A percentile compares a stretch with the other conserved stretches of the same genome.
These are phyloP conservation scores for Parus major DNA, from an alignment of 2,113 vertebrate genomes.

Conservation along the genomic window DNA sequence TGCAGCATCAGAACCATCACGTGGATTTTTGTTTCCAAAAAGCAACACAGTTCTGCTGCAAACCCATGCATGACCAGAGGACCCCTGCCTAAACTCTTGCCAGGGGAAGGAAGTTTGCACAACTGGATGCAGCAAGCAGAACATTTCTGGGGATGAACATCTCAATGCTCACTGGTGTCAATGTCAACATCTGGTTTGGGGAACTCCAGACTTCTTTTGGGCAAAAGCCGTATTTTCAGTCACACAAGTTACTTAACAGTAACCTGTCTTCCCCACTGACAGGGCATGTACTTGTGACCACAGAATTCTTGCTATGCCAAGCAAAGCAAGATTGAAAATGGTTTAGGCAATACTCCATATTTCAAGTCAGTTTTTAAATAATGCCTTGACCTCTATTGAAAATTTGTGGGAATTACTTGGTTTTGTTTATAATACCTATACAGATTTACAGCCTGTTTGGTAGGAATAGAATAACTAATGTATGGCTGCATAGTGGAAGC, in stretches of 20 bases:
- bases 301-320: neutral
- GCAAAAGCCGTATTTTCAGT: neutral
- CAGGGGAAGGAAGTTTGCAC: neutral
- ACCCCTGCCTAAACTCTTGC: neutral
- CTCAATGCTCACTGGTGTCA: neutral
- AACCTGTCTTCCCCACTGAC: neutral
- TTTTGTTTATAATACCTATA: neutral
- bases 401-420: neutral
- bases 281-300: accelerated
- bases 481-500: neutral
- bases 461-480: neutral
- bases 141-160: accelerated
- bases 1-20: neutral
- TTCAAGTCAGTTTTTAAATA: neutral
- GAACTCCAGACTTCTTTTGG: neutral
- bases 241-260: neutral
- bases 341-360: neutral
- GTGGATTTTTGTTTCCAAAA: neutral
- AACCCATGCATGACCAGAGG: neutral
- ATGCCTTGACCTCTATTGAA: neutral
- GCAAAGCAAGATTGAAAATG: neutral
- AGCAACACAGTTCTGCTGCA: neutral
- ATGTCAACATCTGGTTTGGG: neutral
- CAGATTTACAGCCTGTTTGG: neutral
- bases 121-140: neutral